Evolutionary conservation across 2,797 vertebrate species (phyloP), one percentile per base, ranked within the genome.

Genomic region (Pachyuromys duprasi): DNA sequence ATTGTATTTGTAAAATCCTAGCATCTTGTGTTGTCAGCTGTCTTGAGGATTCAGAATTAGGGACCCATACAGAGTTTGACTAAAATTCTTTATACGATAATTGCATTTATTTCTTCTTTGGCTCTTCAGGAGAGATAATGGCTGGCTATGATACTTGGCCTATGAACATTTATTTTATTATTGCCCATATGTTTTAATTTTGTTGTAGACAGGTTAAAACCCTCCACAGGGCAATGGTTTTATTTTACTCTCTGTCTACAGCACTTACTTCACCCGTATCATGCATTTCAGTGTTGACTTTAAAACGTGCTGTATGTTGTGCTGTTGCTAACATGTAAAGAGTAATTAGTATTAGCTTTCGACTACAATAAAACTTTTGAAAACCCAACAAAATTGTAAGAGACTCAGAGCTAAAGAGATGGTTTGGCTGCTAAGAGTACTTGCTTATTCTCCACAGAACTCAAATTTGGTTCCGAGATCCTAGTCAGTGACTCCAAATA

Each of bases 1-100:
- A 86, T 39, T 8, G n/a, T 89, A 0, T 80, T 92, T 91, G 55
- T 95, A n/a, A 84, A 86, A 91, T 74, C 70, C 55, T 69, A 33
- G 65, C 57, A 0, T 5, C 57, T 69, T 76, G 72, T 95, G 8
- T 72, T 72, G 24, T 65, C 67, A 94, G 36, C 24, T 11, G 14
- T 79, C 84, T 65, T 90, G 75, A 75, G 28, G 42, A 63, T 3
- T 88, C 14, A 86, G 3, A 72, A 14, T 36, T 55, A 49, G 70
- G 57, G 72, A 75, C 33, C 13, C 28, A 57, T 69, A 62, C 0
- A 55, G 45, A 82, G 3, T 53, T 13, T 69, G 36, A 39, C 1
- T 72, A 55, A 76, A 87, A 74, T 53, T 75, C n/a, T 82, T 94
- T 63, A 20, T 53, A 24, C 2, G 26, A 2, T 57, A 80, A 72